These are phyloP conservation scores for Pangasianodon hypophthalmus DNA, from an alignment of 2,113 vertebrate genomes.

Conservation along the genomic window DNA sequence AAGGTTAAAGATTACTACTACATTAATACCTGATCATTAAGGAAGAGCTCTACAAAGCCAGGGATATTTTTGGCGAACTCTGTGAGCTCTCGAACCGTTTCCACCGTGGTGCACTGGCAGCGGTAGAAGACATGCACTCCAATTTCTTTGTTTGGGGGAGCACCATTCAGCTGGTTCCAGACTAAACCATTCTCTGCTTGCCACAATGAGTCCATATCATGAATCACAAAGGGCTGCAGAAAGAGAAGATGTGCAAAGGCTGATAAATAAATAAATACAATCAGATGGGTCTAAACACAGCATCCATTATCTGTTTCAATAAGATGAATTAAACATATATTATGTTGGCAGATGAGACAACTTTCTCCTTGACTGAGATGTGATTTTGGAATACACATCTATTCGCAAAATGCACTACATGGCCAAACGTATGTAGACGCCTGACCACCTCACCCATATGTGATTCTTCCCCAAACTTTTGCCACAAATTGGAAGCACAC, in stretches of 20 bases:
- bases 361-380: background rate
- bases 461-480: too few species aligned
- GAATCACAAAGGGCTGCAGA: conserved; percentile 88
- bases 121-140: conserved; percentile 89
- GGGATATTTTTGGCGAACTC: conserved; percentile 92
- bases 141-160: conserved; percentile 85
- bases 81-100: conserved; percentile 86
- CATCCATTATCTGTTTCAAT: background rate
- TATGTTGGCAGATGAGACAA: background rate
- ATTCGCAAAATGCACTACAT: background rate
- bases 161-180: conserved; percentile 84
- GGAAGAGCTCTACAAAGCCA: conserved; percentile 83
- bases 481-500: too few species aligned
- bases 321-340: background rate
- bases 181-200: conserved; percentile 87
- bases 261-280: background rate
- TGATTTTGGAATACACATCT: background rate
- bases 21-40: conserved; percentile 80
- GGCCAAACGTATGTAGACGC: background rate
- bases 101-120: conserved; percentile 88
- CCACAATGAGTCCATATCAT: conserved; percentile 88
- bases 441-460: background rate
- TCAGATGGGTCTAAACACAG: background rate
- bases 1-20: background rate
- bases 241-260: conserved; percentile 27